Evolutionary conservation across 2,888 invertebrate genomes (phyloP).

Genomic region (Iphiclides podalirius): DNA sequence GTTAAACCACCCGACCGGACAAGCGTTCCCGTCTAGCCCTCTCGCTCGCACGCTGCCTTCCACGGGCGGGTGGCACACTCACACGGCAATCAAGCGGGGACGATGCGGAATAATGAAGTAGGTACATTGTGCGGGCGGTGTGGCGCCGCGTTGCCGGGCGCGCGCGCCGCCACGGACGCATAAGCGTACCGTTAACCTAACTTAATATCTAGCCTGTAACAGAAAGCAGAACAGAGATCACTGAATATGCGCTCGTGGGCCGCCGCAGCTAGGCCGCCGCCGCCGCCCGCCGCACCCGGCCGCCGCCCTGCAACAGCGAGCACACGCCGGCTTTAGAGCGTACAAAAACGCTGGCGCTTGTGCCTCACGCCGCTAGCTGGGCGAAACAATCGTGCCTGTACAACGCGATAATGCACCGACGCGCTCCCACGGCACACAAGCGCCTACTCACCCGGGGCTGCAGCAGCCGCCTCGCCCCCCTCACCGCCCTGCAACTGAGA

Average conservation of each 20-base stretch:
- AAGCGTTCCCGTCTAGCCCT: too few species aligned
- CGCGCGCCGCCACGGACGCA: conserved; percentile 41
- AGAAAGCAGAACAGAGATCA: conserved; percentile 77
- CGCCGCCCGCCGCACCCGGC: conserved; percentile 68
- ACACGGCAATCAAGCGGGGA: conserved; percentile 32
- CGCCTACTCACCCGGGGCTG: conserved; percentile 11
- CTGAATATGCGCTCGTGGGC: conserved; percentile 39
- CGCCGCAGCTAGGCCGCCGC: conserved; percentile 46
- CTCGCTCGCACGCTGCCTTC: conserved; percentile 4
- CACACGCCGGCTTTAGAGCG: conserved; percentile 74
- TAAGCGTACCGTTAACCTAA: conserved; percentile 62
- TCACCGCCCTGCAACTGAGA: conserved; percentile 26
- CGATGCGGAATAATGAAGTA: conserved; percentile 54
- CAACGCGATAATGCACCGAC: conserved; percentile 4
- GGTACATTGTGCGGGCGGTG: conserved; percentile 57
- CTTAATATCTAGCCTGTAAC: conserved; percentile 76
- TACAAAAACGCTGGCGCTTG: conserved; percentile 88
- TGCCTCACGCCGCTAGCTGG: conserved; percentile 84
- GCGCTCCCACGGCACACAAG: conserved; percentile 1
- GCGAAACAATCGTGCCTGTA: too few species aligned
- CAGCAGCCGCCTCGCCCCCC: conserved; percentile 13
- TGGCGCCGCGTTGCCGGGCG: conserved; percentile 44
- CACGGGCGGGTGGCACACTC: conserved; percentile 18
- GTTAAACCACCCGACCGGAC: conserved; percentile 7
- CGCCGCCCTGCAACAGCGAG: conserved; percentile 49